These are phyloP conservation scores for Pangasius sanitwongsei DNA, from an alignment of 2,797 vertebrate species.

Conservation along the genomic window DNA sequence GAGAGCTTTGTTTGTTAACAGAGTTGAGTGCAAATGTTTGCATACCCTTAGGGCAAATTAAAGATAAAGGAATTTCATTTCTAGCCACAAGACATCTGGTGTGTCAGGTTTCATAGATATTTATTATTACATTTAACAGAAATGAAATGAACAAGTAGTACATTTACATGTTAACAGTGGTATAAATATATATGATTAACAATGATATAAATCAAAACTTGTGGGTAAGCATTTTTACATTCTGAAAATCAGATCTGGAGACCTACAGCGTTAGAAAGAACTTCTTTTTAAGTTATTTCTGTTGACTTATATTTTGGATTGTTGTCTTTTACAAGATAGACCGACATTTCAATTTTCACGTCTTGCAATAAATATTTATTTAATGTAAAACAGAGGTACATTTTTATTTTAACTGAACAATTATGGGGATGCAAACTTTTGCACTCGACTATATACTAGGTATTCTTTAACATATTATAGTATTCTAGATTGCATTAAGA, in stretches of 20 bases:
- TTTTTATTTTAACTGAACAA: neutral
- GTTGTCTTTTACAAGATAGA: neutral
- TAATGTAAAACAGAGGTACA: neutral
- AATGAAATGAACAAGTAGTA: neutral
- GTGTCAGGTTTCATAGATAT: neutral
- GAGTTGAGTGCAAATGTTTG: neutral
- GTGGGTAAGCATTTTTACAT: neutral
- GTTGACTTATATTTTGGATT: neutral
- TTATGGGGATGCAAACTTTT: neutral
- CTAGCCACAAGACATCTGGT: neutral
- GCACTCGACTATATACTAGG: neutral
- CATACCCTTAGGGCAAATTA: neutral
- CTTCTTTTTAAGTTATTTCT: neutral
- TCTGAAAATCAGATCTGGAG: neutral
- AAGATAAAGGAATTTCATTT: neutral
- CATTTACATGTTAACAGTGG: neutral
- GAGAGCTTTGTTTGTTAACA: neutral
- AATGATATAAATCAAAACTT: neutral
- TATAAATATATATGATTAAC: neutral
- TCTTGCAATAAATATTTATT: neutral
- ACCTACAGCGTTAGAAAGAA: neutral
- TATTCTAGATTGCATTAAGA: neutral
- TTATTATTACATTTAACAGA: neutral
- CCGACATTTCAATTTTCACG: neutral
- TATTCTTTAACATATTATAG: neutral